phyloP scores from a whole-genome alignment of 1,140 invertebrate species.

The Sminthurides bifidus region DNA sequence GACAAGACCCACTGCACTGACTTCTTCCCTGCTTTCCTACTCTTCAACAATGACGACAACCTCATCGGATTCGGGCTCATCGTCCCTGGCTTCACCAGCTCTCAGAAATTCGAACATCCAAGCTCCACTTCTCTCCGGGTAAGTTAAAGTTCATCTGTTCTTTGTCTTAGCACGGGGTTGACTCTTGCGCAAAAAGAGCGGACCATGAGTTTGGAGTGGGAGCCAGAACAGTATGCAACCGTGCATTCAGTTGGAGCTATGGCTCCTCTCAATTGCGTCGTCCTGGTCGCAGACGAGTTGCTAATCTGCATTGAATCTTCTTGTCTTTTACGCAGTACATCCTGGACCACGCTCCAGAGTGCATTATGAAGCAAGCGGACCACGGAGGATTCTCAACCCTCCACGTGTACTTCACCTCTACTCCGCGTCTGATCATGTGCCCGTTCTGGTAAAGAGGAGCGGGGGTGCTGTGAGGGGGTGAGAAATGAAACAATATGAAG shows the following conservation, averaged over 20 bases:
- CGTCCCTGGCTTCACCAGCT: background rate
- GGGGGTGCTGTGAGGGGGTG: background rate
- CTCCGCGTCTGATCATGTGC: background rate
- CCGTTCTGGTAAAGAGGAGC: background rate
- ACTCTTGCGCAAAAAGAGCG: background rate
- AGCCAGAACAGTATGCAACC: too few relatives aligned
- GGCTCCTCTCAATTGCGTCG: conserved; percentile 2
- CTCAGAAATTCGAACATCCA: conserved; percentile 1
- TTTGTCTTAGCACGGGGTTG: background rate
- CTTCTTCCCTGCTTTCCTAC: conserved; percentile 1
- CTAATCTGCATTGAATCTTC: background rate
- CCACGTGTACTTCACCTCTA: conserved; percentile 14
- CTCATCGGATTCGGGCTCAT: conserved; percentile 9
- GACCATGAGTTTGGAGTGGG: conserved; percentile 18
- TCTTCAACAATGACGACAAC: conserved; percentile 5
- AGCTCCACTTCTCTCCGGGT: background rate
- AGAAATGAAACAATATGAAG: conserved; percentile 1
- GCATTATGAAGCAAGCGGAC: background rate
- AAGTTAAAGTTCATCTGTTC: background rate
- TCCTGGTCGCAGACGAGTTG: conserved; percentile 1
- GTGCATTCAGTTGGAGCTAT: too few relatives aligned
- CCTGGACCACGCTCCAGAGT: conserved; percentile 2
- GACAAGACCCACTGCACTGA: background rate
- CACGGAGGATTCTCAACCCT: conserved; percentile 4
- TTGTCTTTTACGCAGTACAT: background rate